Evolutionary conservation across 2,888 invertebrate genomes (phyloP).

Genomic region (Nipponacmea schrenckii): DNA sequence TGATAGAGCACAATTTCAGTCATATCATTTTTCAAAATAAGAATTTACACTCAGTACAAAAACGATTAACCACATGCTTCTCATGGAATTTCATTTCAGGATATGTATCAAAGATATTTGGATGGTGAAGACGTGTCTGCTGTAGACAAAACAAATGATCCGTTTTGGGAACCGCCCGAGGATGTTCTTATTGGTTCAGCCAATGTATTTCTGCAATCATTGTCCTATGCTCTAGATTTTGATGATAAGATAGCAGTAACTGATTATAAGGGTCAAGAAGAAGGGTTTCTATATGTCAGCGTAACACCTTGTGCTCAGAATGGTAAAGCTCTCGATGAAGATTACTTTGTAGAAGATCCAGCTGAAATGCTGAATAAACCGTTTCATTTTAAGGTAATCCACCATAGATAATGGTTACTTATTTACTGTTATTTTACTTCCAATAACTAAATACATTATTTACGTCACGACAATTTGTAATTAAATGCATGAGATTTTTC

Average conservation of each 20-base stretch:
- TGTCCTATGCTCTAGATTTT: constrained; percentile 67
- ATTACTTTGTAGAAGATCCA: constrained; percentile 66
- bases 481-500: not conserved
- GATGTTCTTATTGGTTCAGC: constrained; percentile 66
- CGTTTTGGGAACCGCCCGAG: constrained; percentile 68
- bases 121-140: constrained; percentile 63
- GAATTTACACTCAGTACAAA: too few species aligned
- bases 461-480: too few species aligned
- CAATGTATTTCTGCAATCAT: constrained; percentile 66
- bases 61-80: too few species aligned
- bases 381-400: constrained; percentile 64
- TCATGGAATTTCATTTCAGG: constrained; percentile 41
- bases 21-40: too few species aligned
- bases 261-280: constrained; percentile 68
- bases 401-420: not conserved
- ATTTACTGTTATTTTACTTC: too few species aligned
- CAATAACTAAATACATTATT: too few species aligned
- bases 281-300: constrained; percentile 60
- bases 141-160: constrained; percentile 63
- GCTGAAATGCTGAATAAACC: constrained; percentile 61
- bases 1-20: not conserved
- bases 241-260: constrained; percentile 64
- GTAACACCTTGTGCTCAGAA: constrained; percentile 62
- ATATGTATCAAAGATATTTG: constrained; percentile 65
- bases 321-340: constrained; percentile 63